Percentiles rank a stretch among this genome's conserved stretches.
These are phyloP conservation scores for Coelopa pilipes DNA, from an alignment of 2,888 invertebrate genomes.

Conservation along the genomic window DNA sequence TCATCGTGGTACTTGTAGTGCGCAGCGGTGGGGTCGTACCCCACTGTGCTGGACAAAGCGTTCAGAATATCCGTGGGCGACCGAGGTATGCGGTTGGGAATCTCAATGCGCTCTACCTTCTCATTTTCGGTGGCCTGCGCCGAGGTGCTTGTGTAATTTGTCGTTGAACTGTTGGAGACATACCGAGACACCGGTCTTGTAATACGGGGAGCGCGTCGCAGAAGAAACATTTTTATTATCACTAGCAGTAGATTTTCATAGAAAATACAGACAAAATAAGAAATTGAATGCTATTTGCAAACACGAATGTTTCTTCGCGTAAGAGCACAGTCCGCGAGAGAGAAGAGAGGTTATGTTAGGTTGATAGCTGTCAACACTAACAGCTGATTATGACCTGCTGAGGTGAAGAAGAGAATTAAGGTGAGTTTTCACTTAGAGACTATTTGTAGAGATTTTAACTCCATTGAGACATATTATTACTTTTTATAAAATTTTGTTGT, in stretches of 20 bases:
- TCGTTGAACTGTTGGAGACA: conserved; percentile 33
- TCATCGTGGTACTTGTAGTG: conserved; percentile 94
- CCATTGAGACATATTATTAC: background rate
- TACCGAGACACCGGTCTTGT: background rate
- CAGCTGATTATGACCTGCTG: conserved; percentile 7
- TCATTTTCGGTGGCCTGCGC: conserved; percentile 32
- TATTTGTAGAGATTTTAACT: background rate
- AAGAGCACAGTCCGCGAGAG: background rate
- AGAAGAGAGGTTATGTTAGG: conserved; percentile 4
- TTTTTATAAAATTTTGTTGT: background rate
- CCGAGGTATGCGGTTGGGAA: conserved; percentile 79
- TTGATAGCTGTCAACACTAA: background rate
- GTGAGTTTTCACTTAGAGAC: background rate
- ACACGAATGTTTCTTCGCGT: conserved; percentile 1
- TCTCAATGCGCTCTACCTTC: conserved; percentile 67
- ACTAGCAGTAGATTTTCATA: background rate
- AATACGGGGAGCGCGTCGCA: background rate
- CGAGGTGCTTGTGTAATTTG: conserved; percentile 49
- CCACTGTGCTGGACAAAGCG: conserved; percentile 82
- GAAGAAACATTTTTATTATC: background rate
- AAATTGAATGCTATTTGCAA: background rate
- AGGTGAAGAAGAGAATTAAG: background rate
- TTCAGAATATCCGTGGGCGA: conserved; percentile 84
- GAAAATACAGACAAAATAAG: background rate
- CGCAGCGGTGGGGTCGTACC: conserved; percentile 84